Percentiles rank a stretch among this genome's conserved stretches.
These are phyloP conservation scores for Lycia hirtaria DNA, from an alignment of 2,888 invertebrate species.

Conservation along the genomic window DNA sequence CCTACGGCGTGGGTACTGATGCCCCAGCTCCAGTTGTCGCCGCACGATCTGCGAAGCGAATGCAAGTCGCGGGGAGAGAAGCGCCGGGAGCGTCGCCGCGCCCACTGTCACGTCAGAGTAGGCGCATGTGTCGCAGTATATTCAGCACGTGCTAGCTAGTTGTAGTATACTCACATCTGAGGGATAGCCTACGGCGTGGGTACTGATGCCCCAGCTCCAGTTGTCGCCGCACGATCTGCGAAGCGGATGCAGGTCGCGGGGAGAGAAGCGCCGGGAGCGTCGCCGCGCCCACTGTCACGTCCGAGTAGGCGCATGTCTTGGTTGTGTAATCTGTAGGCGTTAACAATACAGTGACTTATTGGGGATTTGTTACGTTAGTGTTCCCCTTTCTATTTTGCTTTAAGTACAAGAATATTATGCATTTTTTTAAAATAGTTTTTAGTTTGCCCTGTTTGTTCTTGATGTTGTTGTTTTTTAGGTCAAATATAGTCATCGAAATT, in stretches of 20 bases:
- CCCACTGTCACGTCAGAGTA: slow-evolving; percentile 60
- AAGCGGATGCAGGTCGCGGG: slow-evolving; percentile 73
- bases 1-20: slow-evolving; percentile 62
- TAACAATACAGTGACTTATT: no score
- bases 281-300: slow-evolving; percentile 50
- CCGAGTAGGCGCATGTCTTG: slow-evolving; percentile 66
- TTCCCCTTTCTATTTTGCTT: no score
- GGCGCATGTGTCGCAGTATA: slow-evolving; percentile 26
- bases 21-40: slow-evolving; percentile 68
- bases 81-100: slow-evolving; percentile 44
- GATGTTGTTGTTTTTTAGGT: no score
- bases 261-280: slow-evolving; percentile 44
- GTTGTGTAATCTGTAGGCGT: slow-evolving; percentile 55
- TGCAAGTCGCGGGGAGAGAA: slow-evolving; percentile 60
- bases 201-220: slow-evolving; percentile 64
- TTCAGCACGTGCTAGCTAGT: neutral
- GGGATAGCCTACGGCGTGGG: slow-evolving; percentile 67
- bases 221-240: slow-evolving; percentile 69
- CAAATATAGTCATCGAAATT: no score
- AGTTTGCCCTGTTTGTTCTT: no score
- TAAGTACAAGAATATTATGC: no score
- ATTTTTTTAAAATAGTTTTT: no score
- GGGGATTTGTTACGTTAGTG: no score
- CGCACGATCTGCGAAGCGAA: slow-evolving; percentile 73
- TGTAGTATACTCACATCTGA: slow-evolving; percentile 64